Conservation (phyloP, 2,888 invertebrate genomes). For the Leucozona laternaria region DNA sequence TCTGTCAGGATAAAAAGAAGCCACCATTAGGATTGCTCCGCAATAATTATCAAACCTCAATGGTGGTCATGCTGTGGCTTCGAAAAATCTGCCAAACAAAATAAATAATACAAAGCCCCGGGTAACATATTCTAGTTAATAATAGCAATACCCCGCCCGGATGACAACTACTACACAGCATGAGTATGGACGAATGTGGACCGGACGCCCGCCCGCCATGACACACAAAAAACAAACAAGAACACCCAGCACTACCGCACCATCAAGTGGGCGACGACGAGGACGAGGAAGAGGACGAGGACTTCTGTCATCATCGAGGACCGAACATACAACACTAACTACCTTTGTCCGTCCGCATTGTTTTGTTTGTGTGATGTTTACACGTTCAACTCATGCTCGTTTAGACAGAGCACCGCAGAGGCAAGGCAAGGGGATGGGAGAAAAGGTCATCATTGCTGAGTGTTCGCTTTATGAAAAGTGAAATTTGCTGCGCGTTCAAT, state of each 20-base stretch:
- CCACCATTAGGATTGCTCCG: slow-evolving; percentile 48
- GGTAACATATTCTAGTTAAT: slow-evolving; percentile 67
- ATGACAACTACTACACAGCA: neutral
- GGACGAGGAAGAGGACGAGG: too few species aligned
- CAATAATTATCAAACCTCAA: slow-evolving; percentile 69
- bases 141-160: slow-evolving; percentile 44
- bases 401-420: slow-evolving; percentile 22
- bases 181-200: neutral
- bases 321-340: slow-evolving; percentile 19
- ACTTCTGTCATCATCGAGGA: slow-evolving; percentile 41
- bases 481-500: slow-evolving; percentile 70
- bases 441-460: slow-evolving; percentile 61
- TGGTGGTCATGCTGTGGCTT: slow-evolving; percentile 67
- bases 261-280: slow-evolving; percentile 66
- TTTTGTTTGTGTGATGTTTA: slow-evolving; percentile 44
- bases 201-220: slow-evolving; percentile 15
- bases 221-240: slow-evolving; percentile 36
- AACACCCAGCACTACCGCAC: slow-evolving; percentile 26
- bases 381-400: slow-evolving; percentile 35
- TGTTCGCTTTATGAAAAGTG: slow-evolving; percentile 51
- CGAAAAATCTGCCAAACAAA: slow-evolving; percentile 63
- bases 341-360: slow-evolving; percentile 45
- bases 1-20: neutral
- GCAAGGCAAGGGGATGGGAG: neutral
- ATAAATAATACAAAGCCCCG: slow-evolving; percentile 56